A percentile compares a stretch with the other conserved stretches of the same genome.
These are phyloP conservation scores for Diplodus sargus DNA, from an alignment of 2,797 vertebrate species.

Conservation along the genomic window DNA sequence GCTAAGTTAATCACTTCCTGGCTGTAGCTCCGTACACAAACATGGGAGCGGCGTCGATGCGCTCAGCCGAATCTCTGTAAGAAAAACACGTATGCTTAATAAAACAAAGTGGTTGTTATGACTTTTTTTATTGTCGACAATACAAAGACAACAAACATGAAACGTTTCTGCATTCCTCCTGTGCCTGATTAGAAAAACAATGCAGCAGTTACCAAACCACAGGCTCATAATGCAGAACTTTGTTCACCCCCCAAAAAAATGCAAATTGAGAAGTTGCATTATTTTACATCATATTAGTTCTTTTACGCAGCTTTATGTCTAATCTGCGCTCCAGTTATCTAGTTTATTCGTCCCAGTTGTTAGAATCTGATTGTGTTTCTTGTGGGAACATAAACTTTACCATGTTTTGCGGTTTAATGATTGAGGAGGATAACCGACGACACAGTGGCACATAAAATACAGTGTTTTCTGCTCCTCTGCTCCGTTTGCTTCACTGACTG, in stretches of 20 bases:
- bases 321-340: not conserved
- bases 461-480: not conserved
- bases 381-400: not conserved
- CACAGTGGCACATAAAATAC: not conserved
- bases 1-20: not conserved
- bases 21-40: not conserved
- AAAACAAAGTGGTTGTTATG: not conserved
- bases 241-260: conserved; percentile 4
- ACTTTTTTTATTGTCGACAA: not conserved
- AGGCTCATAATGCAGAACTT: not conserved
- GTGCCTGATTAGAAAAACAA: not conserved
- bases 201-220: conserved; percentile 8
- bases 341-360: not conserved
- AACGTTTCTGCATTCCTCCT: conserved; percentile 4
- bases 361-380: not conserved
- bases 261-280: conserved; percentile 13
- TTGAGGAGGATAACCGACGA: not conserved
- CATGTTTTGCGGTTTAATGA: not conserved
- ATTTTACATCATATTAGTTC: conserved; percentile 28
- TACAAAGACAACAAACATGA: conserved; percentile 1
- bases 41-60: not conserved
- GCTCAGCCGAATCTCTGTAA: not conserved
- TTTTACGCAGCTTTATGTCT: not conserved
- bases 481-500: not conserved
- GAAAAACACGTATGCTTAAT: not conserved